A percentile compares a stretch with the other conserved stretches of the same genome.
These are phyloP conservation scores for Stomatorhinus ivindoensis DNA, from an alignment of 2,113 vertebrate genomes.

Conservation along the genomic window DNA sequence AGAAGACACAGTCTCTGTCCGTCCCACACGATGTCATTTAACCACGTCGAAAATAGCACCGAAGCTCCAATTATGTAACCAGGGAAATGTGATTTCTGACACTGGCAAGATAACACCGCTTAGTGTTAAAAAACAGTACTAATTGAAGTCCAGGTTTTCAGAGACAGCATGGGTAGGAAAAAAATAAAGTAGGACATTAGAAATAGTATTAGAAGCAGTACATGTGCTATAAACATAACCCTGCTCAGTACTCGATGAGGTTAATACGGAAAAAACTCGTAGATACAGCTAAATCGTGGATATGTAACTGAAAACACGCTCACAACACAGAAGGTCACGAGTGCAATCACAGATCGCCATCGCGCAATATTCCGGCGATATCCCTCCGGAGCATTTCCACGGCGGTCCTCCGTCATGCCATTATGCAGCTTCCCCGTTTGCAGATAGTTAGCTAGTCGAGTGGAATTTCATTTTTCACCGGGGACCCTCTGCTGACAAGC, in stretches of 20 bases:
- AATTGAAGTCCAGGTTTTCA: neutral
- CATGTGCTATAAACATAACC: neutral
- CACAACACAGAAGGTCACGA: neutral
- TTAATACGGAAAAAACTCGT: neutral
- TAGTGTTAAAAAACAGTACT: neutral
- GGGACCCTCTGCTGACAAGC: neutral
- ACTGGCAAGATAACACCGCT: neutral
- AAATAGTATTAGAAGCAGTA: neutral
- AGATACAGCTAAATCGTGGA: neutral
- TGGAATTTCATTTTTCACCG: neutral
- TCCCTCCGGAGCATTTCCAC: neutral
- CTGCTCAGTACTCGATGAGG: neutral
- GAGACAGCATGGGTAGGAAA: neutral
- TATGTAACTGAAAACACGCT: neutral
- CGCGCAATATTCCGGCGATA: neutral
- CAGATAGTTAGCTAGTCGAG: constrained; percentile 1
- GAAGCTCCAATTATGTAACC: neutral
- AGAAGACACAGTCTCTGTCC: neutral
- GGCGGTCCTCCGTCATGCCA: neutral
- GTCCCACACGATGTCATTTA: constrained; percentile 8
- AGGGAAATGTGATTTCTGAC: neutral
- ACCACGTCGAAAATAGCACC: neutral
- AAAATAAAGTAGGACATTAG: neutral
- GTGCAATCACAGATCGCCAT: neutral
- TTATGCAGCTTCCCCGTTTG: neutral